Evolutionary conservation across 2,797 vertebrate genomes (phyloP), one percentile per base, ranked within the genome.

Genomic region (Nannoperca obscura): DNA sequence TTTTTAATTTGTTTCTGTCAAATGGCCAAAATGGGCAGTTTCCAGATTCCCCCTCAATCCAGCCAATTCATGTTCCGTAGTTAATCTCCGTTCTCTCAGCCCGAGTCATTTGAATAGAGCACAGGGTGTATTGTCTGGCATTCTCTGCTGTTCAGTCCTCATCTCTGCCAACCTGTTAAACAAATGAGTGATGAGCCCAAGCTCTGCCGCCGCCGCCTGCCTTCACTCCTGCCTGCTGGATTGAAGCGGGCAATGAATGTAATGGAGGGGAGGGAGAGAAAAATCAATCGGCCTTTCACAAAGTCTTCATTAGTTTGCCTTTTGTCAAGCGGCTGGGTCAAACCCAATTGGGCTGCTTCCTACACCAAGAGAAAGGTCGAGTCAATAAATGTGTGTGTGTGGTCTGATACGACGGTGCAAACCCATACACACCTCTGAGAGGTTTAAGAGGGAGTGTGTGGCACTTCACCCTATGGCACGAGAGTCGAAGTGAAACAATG

Each of bases 221-320:
- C 71, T 73, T 24, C 76, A 19, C n/a, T 59, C 49, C 61, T 15
- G 59, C 65, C 61, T 22, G 71, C 75, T 81, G 67, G 50, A 67
- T 71, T 38, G 50, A 80, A 77, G 71, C 57, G 0, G 65, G 74
- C 49, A 0, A 57, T 64, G 74, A 69, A 71, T 47, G 62, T 72
- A 67, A 82, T 76, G 63, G 76, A 87, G 85, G 85, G 76, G 61
- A 81, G 71, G 46, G 73, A 32, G 68, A 73, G 61, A 64, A 83
- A 90, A 90, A 94, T 93, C 85, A 73, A 93, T 95, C 80, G 85
- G 73, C 79, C 82, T 92, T 90, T 90, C 83, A 85, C 89, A 90
- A 92, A 89, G 89, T 88, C 89, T 94, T 95, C 88, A 94, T 95
- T 94, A 86, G 86, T 92, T 92, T 91, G 84, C 82, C 71, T 91